phyloP scores from a whole-genome alignment of 1,140 invertebrate genomes.

The Bursaphelenchus mucronatus region DNA sequence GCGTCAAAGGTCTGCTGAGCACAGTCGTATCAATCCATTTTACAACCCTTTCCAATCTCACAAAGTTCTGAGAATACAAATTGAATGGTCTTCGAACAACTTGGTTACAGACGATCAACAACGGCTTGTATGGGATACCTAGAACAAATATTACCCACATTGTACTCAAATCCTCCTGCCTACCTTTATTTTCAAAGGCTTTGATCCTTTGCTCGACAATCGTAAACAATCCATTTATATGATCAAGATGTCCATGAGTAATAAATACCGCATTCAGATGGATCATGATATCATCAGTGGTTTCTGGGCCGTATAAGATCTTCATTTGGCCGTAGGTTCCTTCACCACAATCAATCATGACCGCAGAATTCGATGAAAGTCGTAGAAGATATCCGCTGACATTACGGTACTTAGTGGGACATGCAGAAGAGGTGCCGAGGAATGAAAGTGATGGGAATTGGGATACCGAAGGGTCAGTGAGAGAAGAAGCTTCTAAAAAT shows the following conservation, averaged over 20 bases:
- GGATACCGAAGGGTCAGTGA: neutral
- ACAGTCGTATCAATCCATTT: no score
- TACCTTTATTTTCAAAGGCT: slow-evolving; percentile 45
- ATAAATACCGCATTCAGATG: slow-evolving; percentile 62
- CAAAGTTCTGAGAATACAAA: slow-evolving; percentile 40
- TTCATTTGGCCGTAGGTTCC: slow-evolving; percentile 80
- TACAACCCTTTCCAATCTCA: slow-evolving; percentile 25
- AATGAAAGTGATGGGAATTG: slow-evolving; percentile 46
- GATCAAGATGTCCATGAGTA: slow-evolving; percentile 64
- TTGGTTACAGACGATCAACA: slow-evolving; percentile 47
- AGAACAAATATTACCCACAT: slow-evolving; percentile 4
- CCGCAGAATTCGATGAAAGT: slow-evolving; percentile 49
- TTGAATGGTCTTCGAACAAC: slow-evolving; percentile 43
- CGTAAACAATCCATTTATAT: slow-evolving; percentile 61
- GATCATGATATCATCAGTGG: slow-evolving; percentile 49
- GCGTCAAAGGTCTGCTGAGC: no score
- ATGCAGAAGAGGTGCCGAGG: slow-evolving; percentile 56
- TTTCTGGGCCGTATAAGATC: slow-evolving; percentile 71
- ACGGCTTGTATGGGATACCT: slow-evolving; percentile 23
- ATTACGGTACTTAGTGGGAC: slow-evolving; percentile 57
- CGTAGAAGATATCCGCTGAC: slow-evolving; percentile 48
- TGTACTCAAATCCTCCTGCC: slow-evolving; percentile 12
- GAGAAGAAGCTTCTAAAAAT: no score
- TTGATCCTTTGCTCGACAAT: slow-evolving; percentile 44
- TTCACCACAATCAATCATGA: slow-evolving; percentile 90